Base-by-base conservation (phyloP, 2,797 vertebrate species). In the Aselliscus stoliczkanus region DNA sequence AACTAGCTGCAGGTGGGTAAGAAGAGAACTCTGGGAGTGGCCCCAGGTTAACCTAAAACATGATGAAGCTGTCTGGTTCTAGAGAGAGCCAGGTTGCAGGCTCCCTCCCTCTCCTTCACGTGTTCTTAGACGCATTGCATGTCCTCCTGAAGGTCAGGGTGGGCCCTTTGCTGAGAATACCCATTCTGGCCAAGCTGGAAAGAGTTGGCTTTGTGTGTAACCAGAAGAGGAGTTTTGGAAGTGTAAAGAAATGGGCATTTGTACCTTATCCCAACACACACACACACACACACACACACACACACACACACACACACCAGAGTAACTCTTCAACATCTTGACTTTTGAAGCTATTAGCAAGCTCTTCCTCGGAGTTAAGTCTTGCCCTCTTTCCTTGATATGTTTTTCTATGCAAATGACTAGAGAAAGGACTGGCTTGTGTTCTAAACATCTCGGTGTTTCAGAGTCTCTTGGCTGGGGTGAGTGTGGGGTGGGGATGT, bases 301-400 rank as follows among this genome's bases (percentile, higher is more conserved):
- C 31, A 7, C 18, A 4, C 44, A 18, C 17, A 27, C 13, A 3
- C 81, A 17, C 20, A 2, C 1, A 0, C 47, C 50, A n/a, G 60
- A 42, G 4, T 13, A 39, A 84, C 20, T 34, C 14, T 29, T 91
- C 29, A 13, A 39, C 13, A 10, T 56, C 67, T 64, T 37, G 14
- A 29, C 34, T 77, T 89, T 75, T 27, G 42, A 21, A 42, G 50
- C 39, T 44, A n/a, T 69, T 21, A 31, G 29, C 44, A 64, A 21
- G 27, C 37, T 44, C 18, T 44, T 52, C 34, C 69, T 34, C 20
- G 62, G 62, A 10, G 1, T 23, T 62, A 14, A n/a, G 7, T 7
- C 25, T 42, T 25, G 12, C 21, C 29, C 2, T 29, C 29, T 52
- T 70, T 72, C 12, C 15, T 11, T n/a, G 44, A 81, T n/a, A 64